Conservation (phyloP, 2,797 vertebrate species). For the Tadarida brasiliensis region DNA sequence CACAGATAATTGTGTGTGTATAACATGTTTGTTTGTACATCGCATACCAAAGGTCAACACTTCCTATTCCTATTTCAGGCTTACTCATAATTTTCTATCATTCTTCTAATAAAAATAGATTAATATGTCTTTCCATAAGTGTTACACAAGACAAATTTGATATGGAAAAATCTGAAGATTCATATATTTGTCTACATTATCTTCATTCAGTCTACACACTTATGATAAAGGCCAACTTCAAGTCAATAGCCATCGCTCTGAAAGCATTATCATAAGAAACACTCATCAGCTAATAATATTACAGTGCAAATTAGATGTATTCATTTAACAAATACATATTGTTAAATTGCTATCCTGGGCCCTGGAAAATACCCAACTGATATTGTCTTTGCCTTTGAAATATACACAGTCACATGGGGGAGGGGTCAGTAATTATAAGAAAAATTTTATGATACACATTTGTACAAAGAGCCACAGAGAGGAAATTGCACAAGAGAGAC, state of each 20-base stretch:
- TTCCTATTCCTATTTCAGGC: neutral
- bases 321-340: constrained; percentile 14
- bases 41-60: neutral
- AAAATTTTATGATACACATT: neutral
- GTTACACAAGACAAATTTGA: neutral
- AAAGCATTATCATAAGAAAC: neutral
- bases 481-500: neutral
- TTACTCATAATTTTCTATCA: neutral
- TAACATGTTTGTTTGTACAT: neutral
- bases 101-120: neutral
- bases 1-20: neutral
- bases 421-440: neutral
- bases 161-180: neutral
- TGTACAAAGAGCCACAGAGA: neutral
- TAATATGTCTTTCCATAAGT: neutral
- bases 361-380: neutral
- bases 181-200: neutral
- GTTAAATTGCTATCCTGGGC: neutral
- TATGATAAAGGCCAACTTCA: neutral
- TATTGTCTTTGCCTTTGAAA: neutral
- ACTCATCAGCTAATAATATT: constrained; percentile 5
- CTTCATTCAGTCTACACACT: neutral
- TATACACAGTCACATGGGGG: neutral
- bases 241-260: neutral
- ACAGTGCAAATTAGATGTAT: neutral